These are phyloP conservation scores for Pristionchus maxplancki DNA, from an alignment of 2,888 invertebrate species.

Conservation along the genomic window DNA sequence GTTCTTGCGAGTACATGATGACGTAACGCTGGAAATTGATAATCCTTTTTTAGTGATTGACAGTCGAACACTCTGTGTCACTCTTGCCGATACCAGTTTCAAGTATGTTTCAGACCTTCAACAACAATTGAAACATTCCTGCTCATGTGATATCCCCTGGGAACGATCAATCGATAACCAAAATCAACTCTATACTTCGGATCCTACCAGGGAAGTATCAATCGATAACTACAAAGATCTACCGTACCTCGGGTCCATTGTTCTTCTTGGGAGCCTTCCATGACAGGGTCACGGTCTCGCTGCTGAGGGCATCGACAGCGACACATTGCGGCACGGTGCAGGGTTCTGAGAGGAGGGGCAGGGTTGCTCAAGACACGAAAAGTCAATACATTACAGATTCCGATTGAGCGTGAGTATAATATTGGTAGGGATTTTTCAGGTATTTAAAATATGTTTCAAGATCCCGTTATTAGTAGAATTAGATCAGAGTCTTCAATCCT, in stretches of 20 bases:
- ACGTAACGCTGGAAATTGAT: slow-evolving; percentile 68
- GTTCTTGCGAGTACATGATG: slow-evolving; percentile 75
- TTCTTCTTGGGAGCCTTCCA: slow-evolving; percentile 76
- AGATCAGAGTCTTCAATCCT: too few relatives aligned
- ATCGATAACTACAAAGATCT: not conserved
- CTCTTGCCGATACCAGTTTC: too few relatives aligned
- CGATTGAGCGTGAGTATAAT: too few relatives aligned
- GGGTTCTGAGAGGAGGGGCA: slow-evolving; percentile 64
- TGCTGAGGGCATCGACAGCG: slow-evolving; percentile 71
- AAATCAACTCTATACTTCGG: too few relatives aligned
- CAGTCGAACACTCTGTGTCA: too few relatives aligned
- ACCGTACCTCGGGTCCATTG: slow-evolving; percentile 73
- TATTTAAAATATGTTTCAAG: too few relatives aligned
- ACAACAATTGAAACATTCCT: not conserved
- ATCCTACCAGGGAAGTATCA: too few relatives aligned
- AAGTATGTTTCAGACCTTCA: not conserved
- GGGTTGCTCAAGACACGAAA: too few relatives aligned
- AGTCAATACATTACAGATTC: too few relatives aligned
- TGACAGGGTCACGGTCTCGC: slow-evolving; percentile 74
- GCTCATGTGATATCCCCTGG: too few relatives aligned
- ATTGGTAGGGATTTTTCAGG: too few relatives aligned
- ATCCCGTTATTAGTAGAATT: not conserved
- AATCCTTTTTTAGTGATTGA: not conserved
- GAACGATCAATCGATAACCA: too few relatives aligned
- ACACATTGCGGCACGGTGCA: slow-evolving; percentile 76